Evolutionary conservation across 1,140 invertebrate species (phyloP).

Genomic region (Hylaeus volcanicus): DNA sequence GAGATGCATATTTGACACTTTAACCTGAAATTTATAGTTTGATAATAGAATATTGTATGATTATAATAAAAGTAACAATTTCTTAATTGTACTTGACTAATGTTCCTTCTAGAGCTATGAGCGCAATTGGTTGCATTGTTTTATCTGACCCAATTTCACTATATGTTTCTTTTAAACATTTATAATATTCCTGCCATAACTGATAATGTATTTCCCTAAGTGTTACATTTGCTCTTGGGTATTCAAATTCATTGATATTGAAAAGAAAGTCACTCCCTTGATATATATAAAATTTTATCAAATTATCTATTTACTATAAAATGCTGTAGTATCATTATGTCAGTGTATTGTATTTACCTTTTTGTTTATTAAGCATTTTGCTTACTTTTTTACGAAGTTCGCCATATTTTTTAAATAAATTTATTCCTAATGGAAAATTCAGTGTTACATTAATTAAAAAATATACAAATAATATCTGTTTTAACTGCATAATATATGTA

Average conservation of each 20-base stretch:
- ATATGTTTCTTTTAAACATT: constrained; percentile 75
- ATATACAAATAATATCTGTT: constrained; percentile 19
- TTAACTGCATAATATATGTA: constrained; percentile 8
- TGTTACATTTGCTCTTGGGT: constrained; percentile 76
- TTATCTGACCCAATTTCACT: constrained; percentile 64
- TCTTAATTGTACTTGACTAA: constrained; percentile 71
- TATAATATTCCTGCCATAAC: constrained; percentile 81
- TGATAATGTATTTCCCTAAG: constrained; percentile 71
- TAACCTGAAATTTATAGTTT: constrained; percentile 69
- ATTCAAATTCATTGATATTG: constrained; percentile 76
- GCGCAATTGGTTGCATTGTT: constrained; percentile 72
- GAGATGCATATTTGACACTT: constrained; percentile 81
- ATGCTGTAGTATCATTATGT: not conserved
- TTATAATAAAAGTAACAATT: not conserved
- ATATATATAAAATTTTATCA: not conserved
- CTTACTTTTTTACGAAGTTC: constrained; percentile 68
- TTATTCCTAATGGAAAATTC: not conserved
- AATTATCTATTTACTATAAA: constrained; percentile 4
- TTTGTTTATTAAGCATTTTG: constrained; percentile 46
- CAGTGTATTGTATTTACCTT: constrained; percentile 34
- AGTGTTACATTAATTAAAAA: constrained; percentile 17
- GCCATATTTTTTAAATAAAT: constrained; percentile 49
- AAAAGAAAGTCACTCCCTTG: constrained; percentile 71
- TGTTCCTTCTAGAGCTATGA: constrained; percentile 76
- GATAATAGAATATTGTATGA: constrained; percentile 20